Evolutionary conservation across 1,140 invertebrate species (phyloP), one percentile per base, ranked within the genome.

Genomic region (Neodiprion lecontei): DNA sequence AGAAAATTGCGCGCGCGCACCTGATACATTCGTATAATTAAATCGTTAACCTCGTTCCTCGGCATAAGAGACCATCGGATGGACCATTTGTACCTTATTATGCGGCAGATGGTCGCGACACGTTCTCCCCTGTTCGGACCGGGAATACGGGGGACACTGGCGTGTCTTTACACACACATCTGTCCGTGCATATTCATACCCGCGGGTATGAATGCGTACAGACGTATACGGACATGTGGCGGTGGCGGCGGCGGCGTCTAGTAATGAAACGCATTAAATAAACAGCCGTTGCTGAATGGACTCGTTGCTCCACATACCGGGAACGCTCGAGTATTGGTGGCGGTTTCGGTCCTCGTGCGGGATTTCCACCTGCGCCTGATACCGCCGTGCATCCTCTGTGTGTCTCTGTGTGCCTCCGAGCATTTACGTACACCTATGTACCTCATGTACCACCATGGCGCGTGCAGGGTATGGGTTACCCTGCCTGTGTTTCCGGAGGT

Each of bases 231-330:
- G 28, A 40, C 28, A 40, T 40, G 28, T 40, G 28, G 28, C 28
- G 1, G 28, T 5, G 28, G 5, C 53, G 53, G 53, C 53, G n/a
- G 5, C 11, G 11, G 53, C 11, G 3, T 61, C 53, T 61, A 17
- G 53, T 61, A 61, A 61, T 61, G 53, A 17, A 61, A 61, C 53
- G 53, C 53, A 61, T 61, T 61, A 61, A 61, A 61, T 61, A 61
- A 61, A 61, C 53, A 61, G 53, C 53, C 53, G 53, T 61, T 61
- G 53, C 9, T 61, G 53, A 61, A 61, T 61, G 53, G 53, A 61
- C 53, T 61, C 53, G 14, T 61, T 61, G 53, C 53, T 61, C 53
- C n/a, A 61, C 53, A 61, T 61, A 61, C 28, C 28, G 5, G 17
- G 17, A 40, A 5, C 28, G 28, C 28, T 40, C 28, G 28, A 40